Conservation (phyloP, 2,113 vertebrate species). For the Potamarius usumacintae region DNA sequence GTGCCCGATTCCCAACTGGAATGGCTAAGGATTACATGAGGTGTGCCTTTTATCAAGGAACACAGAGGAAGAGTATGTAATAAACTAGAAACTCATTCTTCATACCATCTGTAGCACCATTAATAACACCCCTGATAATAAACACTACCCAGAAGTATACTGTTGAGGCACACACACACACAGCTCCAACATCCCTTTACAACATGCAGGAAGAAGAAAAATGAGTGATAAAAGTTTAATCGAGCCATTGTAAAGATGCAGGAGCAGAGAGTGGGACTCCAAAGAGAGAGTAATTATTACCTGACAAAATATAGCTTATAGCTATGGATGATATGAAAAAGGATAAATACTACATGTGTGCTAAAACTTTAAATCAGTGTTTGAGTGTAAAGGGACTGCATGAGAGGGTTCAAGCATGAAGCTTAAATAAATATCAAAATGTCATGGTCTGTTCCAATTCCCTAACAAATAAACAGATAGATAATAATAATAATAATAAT, state of each 20-base stretch:
- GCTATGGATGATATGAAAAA: background rate
- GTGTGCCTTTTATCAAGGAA: background rate
- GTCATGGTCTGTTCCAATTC: background rate
- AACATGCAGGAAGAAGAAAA: background rate
- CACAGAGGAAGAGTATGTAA: background rate
- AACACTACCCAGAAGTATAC: slow-evolving; percentile 25
- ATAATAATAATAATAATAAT: too few relatives aligned
- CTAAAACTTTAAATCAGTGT: background rate
- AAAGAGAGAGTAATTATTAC: slow-evolving; percentile 7
- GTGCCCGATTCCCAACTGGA: background rate
- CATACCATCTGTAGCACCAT: slow-evolving; percentile 37
- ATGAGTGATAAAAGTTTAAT: slow-evolving; percentile 44
- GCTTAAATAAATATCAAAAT: background rate
- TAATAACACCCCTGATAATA: slow-evolving; percentile 31
- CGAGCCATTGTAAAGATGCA: slow-evolving; percentile 23
- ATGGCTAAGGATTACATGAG: slow-evolving; percentile 5
- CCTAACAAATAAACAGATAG: background rate
- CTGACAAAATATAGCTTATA: background rate
- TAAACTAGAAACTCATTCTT: slow-evolving; percentile 28
- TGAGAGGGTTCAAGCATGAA: background rate
- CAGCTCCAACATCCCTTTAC: slow-evolving; percentile 35
- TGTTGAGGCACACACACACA: background rate
- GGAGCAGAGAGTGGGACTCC: background rate
- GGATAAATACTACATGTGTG: background rate
- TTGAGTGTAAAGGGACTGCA: background rate